These are phyloP conservation scores for Macropus fuliginosus DNA, from an alignment of 2,797 vertebrate species.

Conservation along the genomic window DNA sequence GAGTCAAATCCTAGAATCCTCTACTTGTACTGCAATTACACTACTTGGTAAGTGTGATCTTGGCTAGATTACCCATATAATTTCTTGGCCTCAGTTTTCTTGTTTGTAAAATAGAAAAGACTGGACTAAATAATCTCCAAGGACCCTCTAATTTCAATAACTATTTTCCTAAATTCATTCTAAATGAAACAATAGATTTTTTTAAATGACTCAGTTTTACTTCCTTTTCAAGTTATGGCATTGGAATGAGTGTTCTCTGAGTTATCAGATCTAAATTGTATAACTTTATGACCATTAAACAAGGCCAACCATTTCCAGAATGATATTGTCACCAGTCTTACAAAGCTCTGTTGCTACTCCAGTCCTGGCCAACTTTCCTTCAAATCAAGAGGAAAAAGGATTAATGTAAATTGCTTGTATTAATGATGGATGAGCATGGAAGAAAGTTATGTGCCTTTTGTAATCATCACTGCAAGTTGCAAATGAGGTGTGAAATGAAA, in stretches of 20 bases:
- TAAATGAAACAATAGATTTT: not conserved
- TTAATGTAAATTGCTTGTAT: slow-evolving; percentile 37
- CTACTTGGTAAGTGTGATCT: not conserved
- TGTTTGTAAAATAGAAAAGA: not conserved
- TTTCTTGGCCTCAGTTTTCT: not conserved
- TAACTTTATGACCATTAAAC: not conserved
- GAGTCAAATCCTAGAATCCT: not conserved
- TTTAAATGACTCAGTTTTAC: not conserved
- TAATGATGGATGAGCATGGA: slow-evolving; percentile 7
- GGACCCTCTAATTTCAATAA: not conserved
- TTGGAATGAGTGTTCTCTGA: not conserved
- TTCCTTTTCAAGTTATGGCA: not conserved
- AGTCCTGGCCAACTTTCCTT: not conserved
- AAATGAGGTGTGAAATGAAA: slow-evolving; percentile 44
- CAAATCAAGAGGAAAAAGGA: not conserved
- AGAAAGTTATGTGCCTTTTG: slow-evolving; percentile 32
- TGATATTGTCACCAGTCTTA: not conserved
- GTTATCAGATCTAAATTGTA: not conserved
- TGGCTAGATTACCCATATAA: not conserved
- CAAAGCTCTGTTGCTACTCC: not conserved
- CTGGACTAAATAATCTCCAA: not conserved
- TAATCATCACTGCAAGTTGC: slow-evolving; percentile 3
- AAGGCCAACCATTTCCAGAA: not conserved
- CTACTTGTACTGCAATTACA: not conserved
- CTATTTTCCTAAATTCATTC: not conserved